Evolutionary conservation across 2,797 vertebrate genomes (phyloP), one percentile per base, ranked within the genome.

Genomic region (Gambusia yucatana): DNA sequence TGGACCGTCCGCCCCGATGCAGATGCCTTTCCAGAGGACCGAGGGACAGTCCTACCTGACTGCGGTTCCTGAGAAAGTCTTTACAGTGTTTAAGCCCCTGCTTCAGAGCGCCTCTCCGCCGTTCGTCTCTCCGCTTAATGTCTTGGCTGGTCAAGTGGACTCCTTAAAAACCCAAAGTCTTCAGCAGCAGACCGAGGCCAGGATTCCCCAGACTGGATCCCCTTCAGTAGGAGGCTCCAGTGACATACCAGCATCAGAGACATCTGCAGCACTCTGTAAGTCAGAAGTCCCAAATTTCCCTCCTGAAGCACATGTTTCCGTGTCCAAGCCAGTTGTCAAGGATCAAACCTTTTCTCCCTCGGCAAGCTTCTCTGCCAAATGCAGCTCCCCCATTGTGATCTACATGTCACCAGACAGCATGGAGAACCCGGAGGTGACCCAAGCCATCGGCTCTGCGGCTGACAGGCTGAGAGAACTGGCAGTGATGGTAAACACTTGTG

Each of bases 281-380:
- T 91, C 91, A 74, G 91, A 93, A 82, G 83, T 82, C 69, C 87
- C 90, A 77, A 91, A 91, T 80, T 92, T 92, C 25, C 90, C 91
- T 48, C 47, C 89, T 6, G 76, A 91, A 55, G 89, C 94, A 17
- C 90, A 92, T 73, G 86, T 94, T 36, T 90, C 89, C 11, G 86
- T 85, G 1, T 93, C 93, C 41, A 75, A 90, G 39, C 67, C 76
- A 0, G 77, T 41, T 25, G 83, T 94, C 55, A 91, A 93, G 81
- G 92, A 86, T 63, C 85, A 84, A 8, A 92, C 92, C 72, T 79
- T 89, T 43, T 84, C 72, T 3, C 48, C 91, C 3, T 75, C 84
- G 33, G 69, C 80, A 22, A 65, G 48, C 79, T 73, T 76, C 7
- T 43, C 77, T 22, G 59, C 82, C 1, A 75, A 43, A 20, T 75